Evolutionary conservation across 2,888 invertebrate genomes (phyloP), one percentile per base, ranked within the genome.

Genomic region (Trachelus stipa): DNA sequence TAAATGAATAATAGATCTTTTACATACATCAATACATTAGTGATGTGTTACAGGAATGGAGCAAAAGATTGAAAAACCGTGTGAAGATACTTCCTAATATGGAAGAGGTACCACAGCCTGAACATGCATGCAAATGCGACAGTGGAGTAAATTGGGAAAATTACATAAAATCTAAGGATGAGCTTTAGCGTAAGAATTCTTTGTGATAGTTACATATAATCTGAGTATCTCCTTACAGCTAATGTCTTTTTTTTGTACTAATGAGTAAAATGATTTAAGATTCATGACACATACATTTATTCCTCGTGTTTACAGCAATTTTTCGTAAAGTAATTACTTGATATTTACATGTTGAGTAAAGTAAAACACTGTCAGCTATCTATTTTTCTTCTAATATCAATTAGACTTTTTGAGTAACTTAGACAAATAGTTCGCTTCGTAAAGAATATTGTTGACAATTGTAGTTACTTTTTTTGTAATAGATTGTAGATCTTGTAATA

Each of bases 31-130:
- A 33, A 76, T 77, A 75, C 68, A 78, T 76, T 75, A 81, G 68
- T 34, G 69, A 30, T 82, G 82, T 86, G 84, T 92, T 92, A 77
- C 83, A 96, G 94, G 95, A 96, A 92, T 97, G 96, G 95, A 95
- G 95, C 88, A 94, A 94, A 88, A 93, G 93, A 83, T 90, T 96
- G 73, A 92, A 90, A 73, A 95, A 93, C 82, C 90, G 92, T 15
- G 91, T 95, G 69, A 89, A 91, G 80, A 89, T 95, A 68, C 89
- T 93, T n/a, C 92, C 93, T 34, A 94, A 91, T 75, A 95, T 95
- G 95, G 95, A 95, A 87, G 90, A 92, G 85, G 93, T 95, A 37
- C 89, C 92, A 78, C 93, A 94, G 86, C 91, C 92, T 73, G 90
- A 91, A 76, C 85, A 91, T 83, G 86, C 88, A 78, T 91, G 91